Base-by-base conservation (phyloP, 1,140 invertebrate species). In the Procambarus virginalis region DNA sequence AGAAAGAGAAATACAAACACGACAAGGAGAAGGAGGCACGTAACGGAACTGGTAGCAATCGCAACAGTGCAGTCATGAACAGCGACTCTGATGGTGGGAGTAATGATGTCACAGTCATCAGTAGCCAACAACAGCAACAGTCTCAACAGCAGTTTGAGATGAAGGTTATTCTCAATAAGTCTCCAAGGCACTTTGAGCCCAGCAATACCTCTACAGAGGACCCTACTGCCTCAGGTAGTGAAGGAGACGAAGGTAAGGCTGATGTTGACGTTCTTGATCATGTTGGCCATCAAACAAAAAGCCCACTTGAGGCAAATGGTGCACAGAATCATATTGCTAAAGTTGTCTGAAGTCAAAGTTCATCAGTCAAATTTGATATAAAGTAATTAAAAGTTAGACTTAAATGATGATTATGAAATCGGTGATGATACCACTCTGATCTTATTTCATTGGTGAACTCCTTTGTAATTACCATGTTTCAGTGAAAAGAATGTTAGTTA, bases 51-150 rank as follows among this genome's bases (percentile, higher is more conserved):
- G 79, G 60, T 55, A 89, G 88, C 46, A 89, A 89, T 20, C 80
- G 88, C 34, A 89, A 89, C 82, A 89, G 88, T 79, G 88, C 81
- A 4, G 48, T 82, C 22, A 79, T 89, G 88, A 89, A 89, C 58
- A 89, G 88, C 45, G 88, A 89, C 22, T 89, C 88, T 2, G 88
- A 89, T 51, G 86, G 86, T 2, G 86, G 86, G 6, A 60, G 88
- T 34, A 84, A 73, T 49, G 88, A 84, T n/a, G 81, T 84, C 20
- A 83, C 87, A 2, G 64, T 73, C 79, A 64, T 79, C n/a, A 64
- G 34, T 34, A 49, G 48, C 75, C 88, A 89, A 22, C 87, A 64
- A n/a, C 88, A 89, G 55, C 88, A 89, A 34, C 20, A 73, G 0
- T 55, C 64, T 17, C 87, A 89, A 51, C 80, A 83, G 70, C 84